Base-by-base conservation (phyloP, 2,888 invertebrate genomes). In the Athalia cordata region DNA sequence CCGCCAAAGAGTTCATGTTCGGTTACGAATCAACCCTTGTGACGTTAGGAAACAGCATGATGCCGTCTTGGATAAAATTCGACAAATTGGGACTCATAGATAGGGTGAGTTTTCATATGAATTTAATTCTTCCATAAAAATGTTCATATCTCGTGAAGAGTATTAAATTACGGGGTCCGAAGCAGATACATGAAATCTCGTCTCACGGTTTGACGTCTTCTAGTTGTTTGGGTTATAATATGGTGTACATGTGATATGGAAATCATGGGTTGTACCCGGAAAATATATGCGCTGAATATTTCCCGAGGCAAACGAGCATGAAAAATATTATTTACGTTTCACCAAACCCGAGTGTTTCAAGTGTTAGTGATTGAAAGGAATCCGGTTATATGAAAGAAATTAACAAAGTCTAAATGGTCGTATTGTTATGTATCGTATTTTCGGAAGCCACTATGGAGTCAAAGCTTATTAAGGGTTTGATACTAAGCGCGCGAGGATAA, bases 41-140 rank as follows among this genome's bases (percentile, higher is more conserved):
- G 90, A 95, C 95, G 0, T 89, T 97, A 77, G 97, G 97, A 0
- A 96, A 97, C 89, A 94, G 94, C 15, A 93, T 97, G 83, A 90
- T 97, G 91, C 96, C 96, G 0, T 93, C 94, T 9, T 97, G 97
- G 95, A 96, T 97, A 77, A 94, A 93, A 78, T 97, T 97, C 87
- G 96, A 97, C 84, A 96, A 96, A 85, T 93, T 98, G 9, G 97
- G 97, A 0, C 92, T 97, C 0, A 96, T 98, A 83, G 97, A 97
- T 91, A 91, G 97, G 90, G 97, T 96, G 91, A 93, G 94, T 91
- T 45, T 13, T 52, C 29, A 4, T 55, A 8, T n/a, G 52, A 47
- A n/a, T 15, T 52, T 3, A 49, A 29, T 61, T n/a, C 47, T 3
- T 67, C 49, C 3, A 9, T 11, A n/a, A 55, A 15, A 15, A 55